A percentile compares a stretch with the other conserved stretches of the same genome.
These are phyloP conservation scores for Nycticorax nycticorax DNA, from an alignment of 2,113 vertebrate species.

Conservation along the genomic window DNA sequence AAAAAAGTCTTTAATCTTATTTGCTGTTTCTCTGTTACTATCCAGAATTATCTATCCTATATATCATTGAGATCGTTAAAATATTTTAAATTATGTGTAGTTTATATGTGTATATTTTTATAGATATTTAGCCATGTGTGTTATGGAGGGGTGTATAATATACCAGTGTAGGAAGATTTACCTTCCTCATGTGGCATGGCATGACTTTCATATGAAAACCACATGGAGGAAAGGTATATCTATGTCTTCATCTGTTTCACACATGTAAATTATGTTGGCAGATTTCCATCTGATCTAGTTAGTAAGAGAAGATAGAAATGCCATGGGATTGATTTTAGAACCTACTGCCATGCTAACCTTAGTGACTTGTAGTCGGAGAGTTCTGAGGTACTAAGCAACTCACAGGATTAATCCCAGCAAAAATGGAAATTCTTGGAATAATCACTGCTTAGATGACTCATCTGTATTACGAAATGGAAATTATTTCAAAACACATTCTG, in stretches of 20 bases:
- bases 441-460: constrained; percentile 16
- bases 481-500: constrained; percentile 1
- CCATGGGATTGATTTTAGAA: neutral
- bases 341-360: neutral
- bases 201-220: neutral
- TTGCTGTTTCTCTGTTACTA: neutral
- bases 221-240: fast-evolving
- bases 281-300: neutral
- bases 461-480: constrained; percentile 26
- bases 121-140: neutral
- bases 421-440: neutral
- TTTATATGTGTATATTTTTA: neutral
- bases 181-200: neutral
- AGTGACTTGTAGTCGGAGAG: neutral
- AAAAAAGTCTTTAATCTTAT: neutral
- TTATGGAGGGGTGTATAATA: neutral
- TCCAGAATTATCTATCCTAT: neutral
- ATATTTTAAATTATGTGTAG: neutral
- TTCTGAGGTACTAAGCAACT: neutral
- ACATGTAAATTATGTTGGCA: neutral
- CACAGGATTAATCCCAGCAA: neutral
- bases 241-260: neutral
- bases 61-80: too few species aligned
- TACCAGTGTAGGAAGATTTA: neutral
- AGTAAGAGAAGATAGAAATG: neutral